Base-by-base conservation (phyloP, 2,888 invertebrate species). In the Notodonta dromedarius region DNA sequence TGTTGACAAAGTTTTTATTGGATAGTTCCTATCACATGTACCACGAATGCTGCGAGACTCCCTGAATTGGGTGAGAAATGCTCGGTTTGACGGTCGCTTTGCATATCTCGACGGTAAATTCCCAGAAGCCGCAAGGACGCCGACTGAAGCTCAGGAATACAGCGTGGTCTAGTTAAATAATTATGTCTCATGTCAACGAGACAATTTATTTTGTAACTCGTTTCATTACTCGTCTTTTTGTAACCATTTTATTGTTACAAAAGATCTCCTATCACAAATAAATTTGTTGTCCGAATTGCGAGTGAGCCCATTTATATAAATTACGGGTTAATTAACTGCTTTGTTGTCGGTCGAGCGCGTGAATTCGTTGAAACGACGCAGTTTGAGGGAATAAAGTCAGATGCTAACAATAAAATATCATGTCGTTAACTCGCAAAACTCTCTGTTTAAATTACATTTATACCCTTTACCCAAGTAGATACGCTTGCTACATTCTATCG, bases 261-360 rank as follows among this genome's bases (percentile, higher is more conserved):
- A 79, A 88, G 87, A 88, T 88, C 82, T 83, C 72, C 82, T 84
- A 84, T 86, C 82, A 80, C 81, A 84, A 83, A 87, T 86, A 85
- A 66, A 88, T 85, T 87, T 87, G 85, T 83, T 85, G 85, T 83
- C 83, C 80, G 77, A 87, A 88, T 86, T 86, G 84, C 82, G 82
- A 84, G 82, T 76, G 78, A 78, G 73, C 77, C 82, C 85, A 85
- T 88, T 89, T 85, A 87, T 89, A 87, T 89, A 89, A 89, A 89
- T 89, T 89, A 87, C 83, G 77, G 78, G 80, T 86, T 89, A 88
- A 89, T 89, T 89, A 89, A 88, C 84, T 87, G 83, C 83, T 86
- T 87, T 85, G 85, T 85, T 85, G 83, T 83, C 81, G 83, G 83
- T 77, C 80, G 80, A 80, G 83, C 80, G 82, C 85, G 82, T 85